Percentiles rank a stretch among this genome's conserved stretches.
phyloP scores from a whole-genome alignment of 2,888 invertebrate genomes.

The Candidula unifasciata region DNA sequence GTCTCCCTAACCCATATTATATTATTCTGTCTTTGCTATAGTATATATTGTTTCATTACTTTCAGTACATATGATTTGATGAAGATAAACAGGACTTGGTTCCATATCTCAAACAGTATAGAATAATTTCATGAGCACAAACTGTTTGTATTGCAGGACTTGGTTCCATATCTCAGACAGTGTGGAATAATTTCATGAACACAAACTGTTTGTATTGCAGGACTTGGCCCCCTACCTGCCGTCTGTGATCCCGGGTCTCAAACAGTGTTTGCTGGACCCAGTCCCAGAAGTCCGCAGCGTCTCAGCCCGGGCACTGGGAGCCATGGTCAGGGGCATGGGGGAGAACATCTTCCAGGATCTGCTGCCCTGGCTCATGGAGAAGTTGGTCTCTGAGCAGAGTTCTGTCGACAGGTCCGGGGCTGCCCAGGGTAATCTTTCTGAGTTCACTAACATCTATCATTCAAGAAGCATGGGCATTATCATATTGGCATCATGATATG shows the following conservation, averaged over 20 bases:
- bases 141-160: constrained; percentile 81
- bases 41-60: too few species aligned
- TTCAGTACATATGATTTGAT: too few species aligned
- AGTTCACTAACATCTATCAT: not conserved
- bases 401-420: constrained; percentile 85
- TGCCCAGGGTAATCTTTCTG: constrained; percentile 72
- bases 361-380: constrained; percentile 98
- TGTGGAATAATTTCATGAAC: too few species aligned
- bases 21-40: too few species aligned
- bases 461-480: too few species aligned
- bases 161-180: constrained; percentile 97
- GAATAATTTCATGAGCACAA: too few species aligned
- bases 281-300: constrained; percentile 98
- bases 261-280: constrained; percentile 96
- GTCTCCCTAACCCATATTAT: too few species aligned
- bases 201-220: constrained; percentile 63
- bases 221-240: constrained; percentile 97
- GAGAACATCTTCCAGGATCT: constrained; percentile 96
- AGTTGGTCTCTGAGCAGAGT: constrained; percentile 94
- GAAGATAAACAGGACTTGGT: constrained; percentile 89
- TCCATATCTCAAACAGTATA: too few species aligned
- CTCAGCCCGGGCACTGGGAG: constrained; percentile 95
- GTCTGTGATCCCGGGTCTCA: constrained; percentile 96
- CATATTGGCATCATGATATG: too few species aligned
- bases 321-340: constrained; percentile 95